These are phyloP conservation scores for Aporophyla nigra DNA, from an alignment of 2,888 invertebrate genomes.

Conservation along the genomic window DNA sequence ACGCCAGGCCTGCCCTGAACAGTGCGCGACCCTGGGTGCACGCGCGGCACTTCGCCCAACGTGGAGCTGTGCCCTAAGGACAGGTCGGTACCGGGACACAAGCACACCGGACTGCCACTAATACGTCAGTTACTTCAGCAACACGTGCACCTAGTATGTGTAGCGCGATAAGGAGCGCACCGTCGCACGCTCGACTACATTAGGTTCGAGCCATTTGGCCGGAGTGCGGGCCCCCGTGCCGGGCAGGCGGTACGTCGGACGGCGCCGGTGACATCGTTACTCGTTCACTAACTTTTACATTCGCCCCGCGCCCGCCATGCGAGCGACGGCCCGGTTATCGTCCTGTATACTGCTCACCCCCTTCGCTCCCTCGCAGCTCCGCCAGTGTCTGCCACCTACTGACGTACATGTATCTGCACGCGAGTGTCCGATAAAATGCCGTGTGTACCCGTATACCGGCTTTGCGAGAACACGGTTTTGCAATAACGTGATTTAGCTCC, in stretches of 20 bases:
- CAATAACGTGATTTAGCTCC: constrained; percentile 18
- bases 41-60: not conserved
- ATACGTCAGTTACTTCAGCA: constrained; percentile 27
- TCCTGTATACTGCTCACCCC: not conserved
- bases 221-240: constrained; percentile 32
- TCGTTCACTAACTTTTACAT: constrained; percentile 26
- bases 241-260: constrained; percentile 5
- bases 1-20: not conserved
- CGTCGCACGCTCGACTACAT: constrained; percentile 18
- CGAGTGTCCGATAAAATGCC: not conserved
- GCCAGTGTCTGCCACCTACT: too few relatives aligned
- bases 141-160: not conserved
- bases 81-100: not conserved
- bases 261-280: not conserved
- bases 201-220: constrained; percentile 29
- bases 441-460: not conserved
- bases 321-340: constrained; percentile 4
- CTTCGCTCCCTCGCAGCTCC: not conserved
- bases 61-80: not conserved
- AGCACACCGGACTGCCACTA: not conserved
- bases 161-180: not conserved
- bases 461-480: constrained; percentile 8
- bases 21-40: not conserved
- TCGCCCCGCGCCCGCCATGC: constrained; percentile 14
- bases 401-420: not conserved